A percentile compares a stretch with the other conserved stretches of the same genome.
Evolutionary conservation across 2,113 vertebrate genomes (phyloP).

Genomic region (Pseudonaja textilis): DNA sequence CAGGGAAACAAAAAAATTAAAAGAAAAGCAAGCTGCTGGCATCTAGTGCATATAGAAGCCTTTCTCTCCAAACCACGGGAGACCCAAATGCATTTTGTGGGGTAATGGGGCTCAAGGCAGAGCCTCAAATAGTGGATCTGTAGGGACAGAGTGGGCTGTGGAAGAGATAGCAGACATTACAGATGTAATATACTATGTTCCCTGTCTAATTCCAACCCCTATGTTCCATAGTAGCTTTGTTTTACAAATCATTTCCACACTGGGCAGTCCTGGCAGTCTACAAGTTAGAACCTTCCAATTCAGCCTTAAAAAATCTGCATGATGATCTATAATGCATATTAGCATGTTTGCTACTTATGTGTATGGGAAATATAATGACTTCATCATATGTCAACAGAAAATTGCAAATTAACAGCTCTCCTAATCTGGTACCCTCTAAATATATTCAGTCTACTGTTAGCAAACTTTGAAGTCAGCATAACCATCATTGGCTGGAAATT

Average conservation of each 20-base stretch:
- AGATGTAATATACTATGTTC: background rate
- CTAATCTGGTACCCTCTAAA: background rate
- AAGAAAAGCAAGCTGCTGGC: background rate
- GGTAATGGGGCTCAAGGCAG: background rate
- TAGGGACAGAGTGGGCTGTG: background rate
- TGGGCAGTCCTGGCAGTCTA: background rate
- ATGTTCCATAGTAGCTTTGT: background rate
- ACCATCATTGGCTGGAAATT: background rate
- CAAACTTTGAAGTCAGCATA: background rate
- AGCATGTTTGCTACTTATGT: background rate
- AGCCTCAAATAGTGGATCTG: background rate
- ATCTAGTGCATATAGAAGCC: background rate
- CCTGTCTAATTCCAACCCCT: background rate
- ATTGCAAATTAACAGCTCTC: background rate
- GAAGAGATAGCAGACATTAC: background rate
- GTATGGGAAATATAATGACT: background rate
- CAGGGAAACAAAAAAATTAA: background rate
- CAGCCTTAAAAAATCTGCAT: background rate
- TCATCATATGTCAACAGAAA: background rate
- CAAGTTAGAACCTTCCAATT: background rate
- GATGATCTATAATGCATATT: background rate
- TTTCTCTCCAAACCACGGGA: background rate
- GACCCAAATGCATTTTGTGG: background rate
- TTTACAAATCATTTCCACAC: background rate
- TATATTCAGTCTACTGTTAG: background rate